Evolutionary conservation across 2,797 vertebrate genomes (phyloP).

Genomic region (Sciurus vulgaris): DNA sequence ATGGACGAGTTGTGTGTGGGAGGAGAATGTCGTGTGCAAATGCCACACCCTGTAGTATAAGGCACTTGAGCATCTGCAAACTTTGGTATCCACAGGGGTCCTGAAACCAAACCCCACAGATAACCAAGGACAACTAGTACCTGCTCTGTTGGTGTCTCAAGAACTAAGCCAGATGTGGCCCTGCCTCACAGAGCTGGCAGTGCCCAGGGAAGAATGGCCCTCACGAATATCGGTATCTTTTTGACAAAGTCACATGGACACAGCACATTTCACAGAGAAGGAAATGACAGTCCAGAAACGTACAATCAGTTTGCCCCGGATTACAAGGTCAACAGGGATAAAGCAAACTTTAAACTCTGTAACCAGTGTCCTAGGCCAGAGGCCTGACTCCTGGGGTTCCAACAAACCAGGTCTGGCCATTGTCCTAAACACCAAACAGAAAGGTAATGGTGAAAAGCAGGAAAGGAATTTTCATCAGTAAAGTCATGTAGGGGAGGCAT

Average conservation of each 20-base stretch:
- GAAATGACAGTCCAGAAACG: not conserved
- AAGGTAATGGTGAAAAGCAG: not conserved
- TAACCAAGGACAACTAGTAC: not conserved
- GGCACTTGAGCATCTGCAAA: not conserved
- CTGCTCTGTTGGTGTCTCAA: not conserved
- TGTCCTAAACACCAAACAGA: not conserved
- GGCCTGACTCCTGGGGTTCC: not conserved
- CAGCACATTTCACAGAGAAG: not conserved
- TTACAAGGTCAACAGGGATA: not conserved
- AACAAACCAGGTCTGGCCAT: not conserved
- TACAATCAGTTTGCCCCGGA: not conserved
- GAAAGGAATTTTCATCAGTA: not conserved
- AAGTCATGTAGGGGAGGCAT: not conserved
- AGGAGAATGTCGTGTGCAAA: too few species aligned
- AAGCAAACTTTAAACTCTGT: not conserved
- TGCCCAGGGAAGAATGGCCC: not conserved
- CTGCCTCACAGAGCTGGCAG: not conserved
- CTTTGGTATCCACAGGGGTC: not conserved
- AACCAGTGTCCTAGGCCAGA: too few species aligned
- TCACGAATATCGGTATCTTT: not conserved
- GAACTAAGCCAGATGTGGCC: not conserved
- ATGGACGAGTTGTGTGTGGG: too few species aligned
- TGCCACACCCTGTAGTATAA: not conserved
- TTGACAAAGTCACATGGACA: not conserved
- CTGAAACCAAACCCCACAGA: not conserved